Percentiles rank a stretch among this genome's conserved stretches.
Evolutionary conservation across 2,797 vertebrate species (phyloP).

Genomic region (Hippocampus kuda): DNA sequence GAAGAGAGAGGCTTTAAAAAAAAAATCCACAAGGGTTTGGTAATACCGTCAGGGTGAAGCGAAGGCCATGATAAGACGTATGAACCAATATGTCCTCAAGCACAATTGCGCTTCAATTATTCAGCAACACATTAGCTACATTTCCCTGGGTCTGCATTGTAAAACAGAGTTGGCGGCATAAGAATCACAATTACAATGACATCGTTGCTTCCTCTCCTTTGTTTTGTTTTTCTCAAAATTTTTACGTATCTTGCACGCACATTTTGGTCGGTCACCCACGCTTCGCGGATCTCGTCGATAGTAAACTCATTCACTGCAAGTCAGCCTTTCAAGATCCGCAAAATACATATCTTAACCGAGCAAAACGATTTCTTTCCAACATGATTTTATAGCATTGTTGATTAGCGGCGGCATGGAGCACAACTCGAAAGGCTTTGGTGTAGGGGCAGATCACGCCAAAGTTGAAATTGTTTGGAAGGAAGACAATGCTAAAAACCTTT

Average conservation of each 20-base stretch:
- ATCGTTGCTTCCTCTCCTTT: slow-evolving; percentile 9
- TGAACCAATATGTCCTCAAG: slow-evolving; percentile 40
- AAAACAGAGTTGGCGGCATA: slow-evolving; percentile 45
- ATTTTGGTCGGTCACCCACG: too few species aligned
- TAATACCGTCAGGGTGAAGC: slow-evolving; percentile 22
- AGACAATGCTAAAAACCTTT: background rate
- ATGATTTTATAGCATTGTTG: slow-evolving; percentile 33
- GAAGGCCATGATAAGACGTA: slow-evolving; percentile 32
- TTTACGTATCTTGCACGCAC: too few species aligned
- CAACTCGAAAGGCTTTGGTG: background rate
- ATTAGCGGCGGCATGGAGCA: background rate
- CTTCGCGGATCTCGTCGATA: too few species aligned
- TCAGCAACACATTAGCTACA: slow-evolving; percentile 49
- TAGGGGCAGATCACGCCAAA: background rate
- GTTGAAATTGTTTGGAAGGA: background rate
- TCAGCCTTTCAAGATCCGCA: too few species aligned
- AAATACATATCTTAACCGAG: too few species aligned
- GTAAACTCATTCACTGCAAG: too few species aligned
- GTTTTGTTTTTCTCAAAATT: background rate
- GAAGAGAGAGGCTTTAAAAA: background rate
- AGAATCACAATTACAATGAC: slow-evolving; percentile 59
- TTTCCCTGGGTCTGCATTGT: slow-evolving; percentile 51
- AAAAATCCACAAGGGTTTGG: slow-evolving; percentile 27
- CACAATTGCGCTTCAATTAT: slow-evolving; percentile 61
- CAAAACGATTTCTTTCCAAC: slow-evolving; percentile 13